Conservation (phyloP, 2,113 vertebrate genomes). For the Bostrychus sinensis region DNA sequence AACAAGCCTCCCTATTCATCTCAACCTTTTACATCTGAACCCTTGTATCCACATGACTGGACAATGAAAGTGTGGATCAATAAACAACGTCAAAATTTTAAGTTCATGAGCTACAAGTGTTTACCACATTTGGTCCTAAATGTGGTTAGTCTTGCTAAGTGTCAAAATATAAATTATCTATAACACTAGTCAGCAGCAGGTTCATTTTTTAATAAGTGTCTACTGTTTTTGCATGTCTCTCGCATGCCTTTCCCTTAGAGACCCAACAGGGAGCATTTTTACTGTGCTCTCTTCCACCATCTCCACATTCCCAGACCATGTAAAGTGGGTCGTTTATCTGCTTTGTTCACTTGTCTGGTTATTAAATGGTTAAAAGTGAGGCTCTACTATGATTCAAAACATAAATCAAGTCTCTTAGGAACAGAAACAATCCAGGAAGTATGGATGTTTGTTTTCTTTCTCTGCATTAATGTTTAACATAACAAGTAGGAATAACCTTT, state of each 20-base stretch:
- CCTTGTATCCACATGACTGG: conserved; percentile 1
- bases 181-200: neutral
- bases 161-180: neutral
- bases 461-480: too few relatives aligned
- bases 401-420: conserved; percentile 17
- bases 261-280: neutral
- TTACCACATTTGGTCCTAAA: neutral
- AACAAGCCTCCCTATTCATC: conserved; percentile 20
- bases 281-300: neutral
- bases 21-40: conserved; percentile 1
- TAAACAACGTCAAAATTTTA: neutral
- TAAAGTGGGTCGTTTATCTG: conserved; percentile 6
- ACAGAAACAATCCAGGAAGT: conserved; percentile 59
- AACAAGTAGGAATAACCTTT: too few relatives aligned
- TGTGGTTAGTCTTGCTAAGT: neutral
- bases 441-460: too few relatives aligned
- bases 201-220: neutral
- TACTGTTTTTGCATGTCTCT: neutral
- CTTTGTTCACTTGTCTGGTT: neutral
- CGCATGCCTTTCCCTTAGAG: neutral
- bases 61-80: neutral
- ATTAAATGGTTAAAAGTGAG: conserved; percentile 13
- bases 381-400: conserved; percentile 8
- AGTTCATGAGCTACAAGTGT: neutral
- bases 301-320: neutral